These are phyloP conservation scores for Drosophila hamatofila DNA, from an alignment of 2,888 invertebrate species.

Conservation along the genomic window DNA sequence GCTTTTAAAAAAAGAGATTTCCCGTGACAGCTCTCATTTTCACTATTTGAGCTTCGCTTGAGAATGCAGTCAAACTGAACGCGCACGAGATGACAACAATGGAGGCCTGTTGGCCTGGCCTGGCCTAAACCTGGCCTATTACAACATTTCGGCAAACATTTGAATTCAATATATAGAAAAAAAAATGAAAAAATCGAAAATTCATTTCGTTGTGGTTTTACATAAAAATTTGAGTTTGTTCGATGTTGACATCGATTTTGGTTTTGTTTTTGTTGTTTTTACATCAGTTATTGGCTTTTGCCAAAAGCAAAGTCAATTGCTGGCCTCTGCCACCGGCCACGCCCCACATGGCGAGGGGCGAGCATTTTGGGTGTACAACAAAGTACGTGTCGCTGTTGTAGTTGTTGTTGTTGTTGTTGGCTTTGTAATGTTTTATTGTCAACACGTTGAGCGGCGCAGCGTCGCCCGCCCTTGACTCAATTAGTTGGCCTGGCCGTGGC, in stretches of 20 bases:
- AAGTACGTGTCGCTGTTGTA: slow-evolving; percentile 56
- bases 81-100: slow-evolving; percentile 22
- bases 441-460: slow-evolving; percentile 48
- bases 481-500: slow-evolving; percentile 70
- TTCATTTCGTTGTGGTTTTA: slow-evolving; percentile 38
- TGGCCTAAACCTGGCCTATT: slow-evolving; percentile 25
- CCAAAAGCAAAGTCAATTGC: slow-evolving; percentile 60
- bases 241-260: slow-evolving; percentile 56
- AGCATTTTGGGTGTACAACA: slow-evolving; percentile 21
- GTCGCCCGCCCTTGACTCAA: slow-evolving; percentile 73
- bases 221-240: slow-evolving; percentile 40
- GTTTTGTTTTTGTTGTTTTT: slow-evolving; percentile 21
- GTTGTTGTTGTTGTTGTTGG: slow-evolving; percentile 51
- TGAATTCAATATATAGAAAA: slow-evolving; percentile 18
- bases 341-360: slow-evolving; percentile 4
- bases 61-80: slow-evolving; percentile 27
- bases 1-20: slow-evolving; percentile 3
- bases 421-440: slow-evolving; percentile 62
- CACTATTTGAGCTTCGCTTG: slow-evolving; percentile 16
- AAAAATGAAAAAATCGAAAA: slow-evolving; percentile 10
- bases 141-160: slow-evolving; percentile 68
- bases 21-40: slow-evolving; percentile 1
- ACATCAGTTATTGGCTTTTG: slow-evolving; percentile 51
- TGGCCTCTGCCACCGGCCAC: slow-evolving; percentile 47
- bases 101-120: neutral